phyloP scores from a whole-genome alignment of 2,797 vertebrate species.

The Amblyopsis hoosieri region DNA sequence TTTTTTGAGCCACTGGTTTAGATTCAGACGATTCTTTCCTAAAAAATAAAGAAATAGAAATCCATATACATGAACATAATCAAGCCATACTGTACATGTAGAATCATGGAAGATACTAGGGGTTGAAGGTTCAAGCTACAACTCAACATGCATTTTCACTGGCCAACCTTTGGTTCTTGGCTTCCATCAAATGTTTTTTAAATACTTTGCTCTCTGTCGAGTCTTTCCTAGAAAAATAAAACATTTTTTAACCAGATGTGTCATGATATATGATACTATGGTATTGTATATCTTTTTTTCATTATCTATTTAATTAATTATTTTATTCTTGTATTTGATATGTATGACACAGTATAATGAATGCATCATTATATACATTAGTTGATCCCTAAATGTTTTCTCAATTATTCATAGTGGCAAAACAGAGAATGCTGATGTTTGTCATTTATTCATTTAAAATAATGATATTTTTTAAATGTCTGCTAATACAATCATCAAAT shows the following conservation, averaged over 20 bases:
- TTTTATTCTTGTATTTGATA: not conserved
- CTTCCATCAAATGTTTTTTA: constrained; percentile 68
- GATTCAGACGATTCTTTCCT: constrained; percentile 76
- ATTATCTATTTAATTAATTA: not conserved
- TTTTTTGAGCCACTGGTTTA: constrained; percentile 57
- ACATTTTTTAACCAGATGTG: constrained; percentile 11
- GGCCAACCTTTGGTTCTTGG: constrained; percentile 78
- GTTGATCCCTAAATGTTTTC: constrained; percentile 16
- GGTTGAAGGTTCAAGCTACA: not conserved
- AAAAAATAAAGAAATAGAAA: constrained; percentile 55
- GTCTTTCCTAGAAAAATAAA: constrained; percentile 74
- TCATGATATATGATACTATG: not conserved
- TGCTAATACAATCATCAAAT: too few species aligned
- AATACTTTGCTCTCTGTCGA: constrained; percentile 66
- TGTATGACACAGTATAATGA: not conserved
- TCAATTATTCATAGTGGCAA: too few species aligned
- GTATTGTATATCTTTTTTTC: not conserved
- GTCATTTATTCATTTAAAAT: too few species aligned
- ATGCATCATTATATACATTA: not conserved
- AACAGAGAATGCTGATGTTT: too few species aligned
- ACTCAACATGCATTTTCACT: constrained; percentile 16
- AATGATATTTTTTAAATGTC: too few species aligned
- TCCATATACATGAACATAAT: constrained; percentile 24
- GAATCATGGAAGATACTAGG: not conserved
- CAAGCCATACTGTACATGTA: not conserved